Evolutionary conservation across 2,888 invertebrate genomes (phyloP), one percentile per base, ranked within the genome.

Genomic region (Cyaniris semiargus): DNA sequence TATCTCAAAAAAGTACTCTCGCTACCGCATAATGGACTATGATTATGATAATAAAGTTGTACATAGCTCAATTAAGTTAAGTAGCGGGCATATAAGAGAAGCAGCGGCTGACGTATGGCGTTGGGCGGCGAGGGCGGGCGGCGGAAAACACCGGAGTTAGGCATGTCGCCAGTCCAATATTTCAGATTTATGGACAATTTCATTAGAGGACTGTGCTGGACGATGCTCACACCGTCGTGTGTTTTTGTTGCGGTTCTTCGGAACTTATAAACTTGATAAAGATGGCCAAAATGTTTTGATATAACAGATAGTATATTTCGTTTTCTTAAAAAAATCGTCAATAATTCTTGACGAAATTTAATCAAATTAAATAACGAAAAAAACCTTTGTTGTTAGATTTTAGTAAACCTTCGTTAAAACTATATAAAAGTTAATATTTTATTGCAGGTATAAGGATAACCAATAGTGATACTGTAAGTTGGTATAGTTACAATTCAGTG

Each of bases 151-250:
- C 80, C 81, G 80, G 82, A 84, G 83, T 84, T 85, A 85, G 84
- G 84, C 84, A 83, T 84, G 85, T 85, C 84, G 84, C 83, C 83
- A 83, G 82, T 83, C 84, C 84, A 84, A 87, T 87, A 85, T 86
- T 85, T 81, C 82, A 84, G 86, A 87, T 87, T 87, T 87, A 86
- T 87, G 85, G 84, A 85, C 86, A 84, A 86, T 85, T 86, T 86
- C 86, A 86, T 86, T 86, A 86, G 84, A 84, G 82, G 79, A 84
- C 84, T 85, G 79, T 76, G 75, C 48, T 6, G 72, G 78, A 48
- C 6, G 66, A 15, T 76, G 27, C 58, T 80, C 18, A 80, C 80
- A 81, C 81, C 74, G 79, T 70, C 1, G 8, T 31, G 21, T 38
- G 31, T 8, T 70, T 10, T 8, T 7, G n/a, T n/a, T n/a, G n/a